Evolutionary conservation across 2,113 vertebrate species (phyloP).

Genomic region (Siphamia tubifer): DNA sequence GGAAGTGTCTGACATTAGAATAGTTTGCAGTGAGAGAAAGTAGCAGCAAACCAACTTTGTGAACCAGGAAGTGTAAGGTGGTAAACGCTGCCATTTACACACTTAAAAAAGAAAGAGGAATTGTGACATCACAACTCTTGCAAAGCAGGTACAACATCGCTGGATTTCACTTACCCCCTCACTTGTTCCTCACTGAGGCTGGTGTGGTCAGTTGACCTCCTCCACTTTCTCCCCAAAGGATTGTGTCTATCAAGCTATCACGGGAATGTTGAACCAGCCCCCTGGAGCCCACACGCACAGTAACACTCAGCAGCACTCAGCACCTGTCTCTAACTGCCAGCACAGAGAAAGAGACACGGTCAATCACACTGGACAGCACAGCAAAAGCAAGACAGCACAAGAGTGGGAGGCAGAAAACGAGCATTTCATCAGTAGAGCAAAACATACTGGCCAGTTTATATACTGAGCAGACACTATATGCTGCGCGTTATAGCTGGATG

Average conservation of each 20-base stretch:
- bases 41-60: conserved; percentile 44
- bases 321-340: conserved; percentile 70
- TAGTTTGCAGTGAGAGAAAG: conserved; percentile 53
- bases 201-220: neutral
- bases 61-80: conserved; percentile 67
- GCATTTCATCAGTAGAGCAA: conserved; percentile 44
- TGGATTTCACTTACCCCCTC: conserved; percentile 45
- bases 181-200: conserved; percentile 8
- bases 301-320: conserved; percentile 76
- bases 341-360: conserved; percentile 52
- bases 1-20: conserved; percentile 63
- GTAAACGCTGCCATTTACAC: conserved; percentile 15
- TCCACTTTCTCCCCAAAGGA: conserved; percentile 27
- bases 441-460: neutral
- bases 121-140: conserved; percentile 24
- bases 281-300: conserved; percentile 61
- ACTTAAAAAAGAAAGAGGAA: conserved; percentile 13
- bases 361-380: conserved; percentile 64
- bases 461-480: neutral
- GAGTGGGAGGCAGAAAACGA: conserved; percentile 25
- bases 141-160: conserved; percentile 3
- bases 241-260: conserved; percentile 66
- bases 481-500: too few species aligned
- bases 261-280: conserved; percentile 66
- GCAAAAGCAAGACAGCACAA: conserved; percentile 31